Evolutionary conservation across 2,113 vertebrate genomes (phyloP), one percentile per base, ranked within the genome.

Genomic region (Leptosomus discolor): DNA sequence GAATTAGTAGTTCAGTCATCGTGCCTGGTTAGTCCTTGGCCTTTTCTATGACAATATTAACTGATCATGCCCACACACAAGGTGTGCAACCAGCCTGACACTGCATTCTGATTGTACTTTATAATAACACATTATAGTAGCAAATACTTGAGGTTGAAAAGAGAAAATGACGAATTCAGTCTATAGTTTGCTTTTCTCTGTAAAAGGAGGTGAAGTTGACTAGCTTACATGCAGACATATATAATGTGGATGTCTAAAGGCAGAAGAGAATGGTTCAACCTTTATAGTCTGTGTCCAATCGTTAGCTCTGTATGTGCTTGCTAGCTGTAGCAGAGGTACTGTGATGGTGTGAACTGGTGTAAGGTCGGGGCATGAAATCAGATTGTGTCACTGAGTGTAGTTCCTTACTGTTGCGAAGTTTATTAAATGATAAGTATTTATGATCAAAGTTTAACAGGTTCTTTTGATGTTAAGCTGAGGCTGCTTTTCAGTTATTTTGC

Each of bases 141-240:
- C 21, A 88, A 76, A 24, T 85, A 78, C 5, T 73, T 67, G 36
- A 36, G 73, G 24, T 57, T 78, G 64, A 73, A 65, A 89, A 86
- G n/a, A 32, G 17, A 80, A 90, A 68, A 36, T 13, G 1, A 17
- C 54, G 0, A 83, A 65, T 48, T 82, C 29, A 82, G 46, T 58
- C 43, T 78, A 0, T 18, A 54, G 57, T 32, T 80, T 39, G 27
- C 27, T 77, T 37, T 83, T 56, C 46, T 80, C 15, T 65, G 30
- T 89, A 39, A 74, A 87, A 77, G 36, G 37, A 86, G 37, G 37
- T 54, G 26, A 89, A 69, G 34, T 30, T 89, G 54, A 51, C 32
- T 41, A 65, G 23, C 5, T 84, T 73, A 57, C 12, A 32, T 77
- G 37, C 12, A 77, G 43, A n/a, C 0, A 0, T 36, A 1, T 36